These are phyloP conservation scores for Phoenicopterus ruber DNA, from an alignment of 2,113 vertebrate species.

Conservation along the genomic window DNA sequence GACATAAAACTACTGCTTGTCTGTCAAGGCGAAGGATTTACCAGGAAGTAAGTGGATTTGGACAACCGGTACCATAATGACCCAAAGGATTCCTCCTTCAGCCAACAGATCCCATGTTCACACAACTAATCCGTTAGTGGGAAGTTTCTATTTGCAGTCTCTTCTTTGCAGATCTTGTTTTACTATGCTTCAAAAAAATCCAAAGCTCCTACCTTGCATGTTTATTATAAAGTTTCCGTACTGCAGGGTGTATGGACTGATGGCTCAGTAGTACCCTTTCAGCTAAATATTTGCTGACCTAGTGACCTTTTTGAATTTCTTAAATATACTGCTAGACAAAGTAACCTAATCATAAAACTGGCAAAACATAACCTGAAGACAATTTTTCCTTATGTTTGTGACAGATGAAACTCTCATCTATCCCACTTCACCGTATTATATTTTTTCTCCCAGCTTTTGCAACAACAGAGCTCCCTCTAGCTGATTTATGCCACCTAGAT, in stretches of 20 bases:
- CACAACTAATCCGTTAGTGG: background rate
- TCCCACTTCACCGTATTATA: background rate
- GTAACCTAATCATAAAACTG: background rate
- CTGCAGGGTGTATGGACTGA: background rate
- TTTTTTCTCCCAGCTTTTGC: background rate
- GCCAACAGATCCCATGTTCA: background rate
- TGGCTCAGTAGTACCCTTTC: background rate
- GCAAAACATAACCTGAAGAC: background rate
- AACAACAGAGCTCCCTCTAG: background rate
- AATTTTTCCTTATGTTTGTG: background rate
- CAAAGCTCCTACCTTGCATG: background rate
- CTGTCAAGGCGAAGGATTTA: background rate
- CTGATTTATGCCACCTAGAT: background rate
- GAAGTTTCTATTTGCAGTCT: background rate
- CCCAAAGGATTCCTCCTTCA: background rate
- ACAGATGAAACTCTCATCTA: background rate
- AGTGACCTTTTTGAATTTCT: background rate
- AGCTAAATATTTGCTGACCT: background rate
- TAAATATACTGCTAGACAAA: background rate
- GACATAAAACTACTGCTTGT: background rate
- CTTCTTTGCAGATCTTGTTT: background rate
- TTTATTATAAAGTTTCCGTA: background rate
- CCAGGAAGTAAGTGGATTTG: background rate
- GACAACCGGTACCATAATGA: background rate
- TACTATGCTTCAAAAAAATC: background rate